Evolutionary conservation across 2,113 vertebrate species (phyloP).

Genomic region (Procapra przewalskii): DNA sequence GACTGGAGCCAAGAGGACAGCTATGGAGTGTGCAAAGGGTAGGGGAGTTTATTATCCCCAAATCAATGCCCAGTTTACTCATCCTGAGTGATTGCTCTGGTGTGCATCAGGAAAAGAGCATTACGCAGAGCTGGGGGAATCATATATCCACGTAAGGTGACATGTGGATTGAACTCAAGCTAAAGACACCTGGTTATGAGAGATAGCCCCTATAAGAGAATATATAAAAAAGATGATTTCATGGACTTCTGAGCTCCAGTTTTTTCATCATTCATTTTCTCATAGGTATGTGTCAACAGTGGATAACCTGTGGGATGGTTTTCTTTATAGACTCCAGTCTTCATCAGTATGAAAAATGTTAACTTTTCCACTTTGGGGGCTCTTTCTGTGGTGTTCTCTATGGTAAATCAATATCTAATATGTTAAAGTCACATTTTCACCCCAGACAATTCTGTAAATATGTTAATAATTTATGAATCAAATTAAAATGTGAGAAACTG

Average conservation of each 20-base stretch:
- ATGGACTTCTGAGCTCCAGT: slow-evolving; percentile 61
- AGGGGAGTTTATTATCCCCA: slow-evolving; percentile 52
- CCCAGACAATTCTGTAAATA: slow-evolving; percentile 53
- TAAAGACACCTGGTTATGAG: slow-evolving; percentile 69
- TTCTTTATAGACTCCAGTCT: slow-evolving; percentile 63
- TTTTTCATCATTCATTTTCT: slow-evolving; percentile 72
- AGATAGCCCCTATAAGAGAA: slow-evolving; percentile 61
- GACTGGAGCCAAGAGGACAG: neutral
- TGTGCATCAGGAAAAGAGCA: slow-evolving; percentile 46
- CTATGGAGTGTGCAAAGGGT: neutral
- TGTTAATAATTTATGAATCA: slow-evolving; percentile 51
- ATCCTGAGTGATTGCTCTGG: slow-evolving; percentile 57
- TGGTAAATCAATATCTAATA: slow-evolving; percentile 57
- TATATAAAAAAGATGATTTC: slow-evolving; percentile 74
- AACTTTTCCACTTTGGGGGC: slow-evolving; percentile 45
- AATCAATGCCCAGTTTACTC: slow-evolving; percentile 67
- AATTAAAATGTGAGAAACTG: slow-evolving; percentile 50
- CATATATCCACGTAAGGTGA: slow-evolving; percentile 61
- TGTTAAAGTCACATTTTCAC: slow-evolving; percentile 62
- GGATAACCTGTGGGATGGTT: slow-evolving; percentile 44
- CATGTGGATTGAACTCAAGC: slow-evolving; percentile 66
- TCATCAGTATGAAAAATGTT: slow-evolving; percentile 68
- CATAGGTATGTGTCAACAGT: slow-evolving; percentile 62
- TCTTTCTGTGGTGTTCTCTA: slow-evolving; percentile 28
- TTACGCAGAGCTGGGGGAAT: slow-evolving; percentile 37